These are phyloP conservation scores for Balearica regulorum DNA, from an alignment of 2,797 vertebrate species.

Conservation along the genomic window DNA sequence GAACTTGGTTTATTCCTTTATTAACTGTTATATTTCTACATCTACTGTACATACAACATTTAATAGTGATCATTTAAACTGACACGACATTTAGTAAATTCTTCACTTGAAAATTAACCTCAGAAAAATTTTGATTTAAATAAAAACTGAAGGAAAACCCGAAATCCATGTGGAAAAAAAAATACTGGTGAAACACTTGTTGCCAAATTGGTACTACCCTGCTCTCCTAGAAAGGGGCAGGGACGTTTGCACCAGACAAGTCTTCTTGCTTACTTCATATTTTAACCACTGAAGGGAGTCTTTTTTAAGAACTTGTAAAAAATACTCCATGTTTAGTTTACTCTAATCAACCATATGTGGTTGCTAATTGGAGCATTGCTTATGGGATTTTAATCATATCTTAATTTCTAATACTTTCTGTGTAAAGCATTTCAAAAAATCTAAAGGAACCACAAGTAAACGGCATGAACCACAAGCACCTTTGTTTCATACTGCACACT, in stretches of 20 bases:
- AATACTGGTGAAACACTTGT: slow-evolving; percentile 1
- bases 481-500: neutral
- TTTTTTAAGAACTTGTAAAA: neutral
- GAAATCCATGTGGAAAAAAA: slow-evolving; percentile 36
- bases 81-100: slow-evolving; percentile 58
- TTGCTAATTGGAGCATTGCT: neutral
- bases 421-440: neutral
- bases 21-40: slow-evolving; percentile 66
- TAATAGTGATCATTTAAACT: slow-evolving; percentile 58
- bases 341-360: neutral
- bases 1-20: slow-evolving; percentile 55
- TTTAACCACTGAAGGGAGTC: neutral
- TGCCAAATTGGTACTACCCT: slow-evolving; percentile 1
- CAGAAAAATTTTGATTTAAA: slow-evolving; percentile 48
- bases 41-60: slow-evolving; percentile 65
- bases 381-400: neutral
- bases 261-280: neutral
- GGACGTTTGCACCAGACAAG: neutral
- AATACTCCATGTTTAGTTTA: neutral
- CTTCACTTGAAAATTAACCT: slow-evolving; percentile 53
- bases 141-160: slow-evolving; percentile 50
- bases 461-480: neutral
- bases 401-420: neutral
- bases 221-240: neutral
- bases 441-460: neutral